These are phyloP conservation scores for Lepus timidus DNA, from an alignment of 2,113 vertebrate genomes.

Conservation along the genomic window DNA sequence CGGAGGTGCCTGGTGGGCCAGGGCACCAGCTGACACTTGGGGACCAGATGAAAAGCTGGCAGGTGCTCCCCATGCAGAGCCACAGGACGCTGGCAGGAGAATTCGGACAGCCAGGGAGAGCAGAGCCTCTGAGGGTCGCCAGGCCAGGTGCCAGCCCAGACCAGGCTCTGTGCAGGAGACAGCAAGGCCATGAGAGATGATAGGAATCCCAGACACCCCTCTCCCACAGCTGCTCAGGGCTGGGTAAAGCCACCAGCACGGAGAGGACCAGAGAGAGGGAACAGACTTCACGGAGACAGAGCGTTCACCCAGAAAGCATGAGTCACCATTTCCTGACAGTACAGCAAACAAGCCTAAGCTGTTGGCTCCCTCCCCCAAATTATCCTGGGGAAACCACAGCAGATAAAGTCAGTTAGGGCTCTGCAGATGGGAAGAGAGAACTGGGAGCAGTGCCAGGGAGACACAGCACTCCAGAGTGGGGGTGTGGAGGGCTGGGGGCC, in stretches of 20 bases:
- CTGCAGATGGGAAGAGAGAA: constrained; percentile 16
- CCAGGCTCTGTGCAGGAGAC: neutral
- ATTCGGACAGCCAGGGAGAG: neutral
- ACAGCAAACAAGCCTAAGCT: neutral
- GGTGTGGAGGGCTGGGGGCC: neutral
- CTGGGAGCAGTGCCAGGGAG: neutral
- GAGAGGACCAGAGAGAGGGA: neutral
- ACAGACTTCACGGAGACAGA: neutral
- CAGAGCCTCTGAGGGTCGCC: neutral
- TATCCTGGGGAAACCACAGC: constrained; percentile 5
- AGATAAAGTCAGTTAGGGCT: neutral
- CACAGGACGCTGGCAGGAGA: neutral
- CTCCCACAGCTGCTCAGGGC: neutral
- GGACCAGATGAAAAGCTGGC: neutral
- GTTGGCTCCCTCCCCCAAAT: neutral
- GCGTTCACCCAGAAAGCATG: neutral
- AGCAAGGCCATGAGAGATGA: neutral
- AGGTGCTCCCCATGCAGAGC: neutral
- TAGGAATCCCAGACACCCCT: neutral
- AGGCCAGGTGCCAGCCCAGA: neutral
- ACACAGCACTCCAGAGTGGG: neutral
- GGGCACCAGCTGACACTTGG: neutral
- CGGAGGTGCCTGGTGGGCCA: neutral
- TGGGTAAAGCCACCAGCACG: neutral
- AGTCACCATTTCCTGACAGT: neutral